Percentiles rank a stretch among this genome's conserved stretches.
Conservation (phyloP, 1,140 invertebrate genomes). For the Sitobion miscanthi region DNA sequence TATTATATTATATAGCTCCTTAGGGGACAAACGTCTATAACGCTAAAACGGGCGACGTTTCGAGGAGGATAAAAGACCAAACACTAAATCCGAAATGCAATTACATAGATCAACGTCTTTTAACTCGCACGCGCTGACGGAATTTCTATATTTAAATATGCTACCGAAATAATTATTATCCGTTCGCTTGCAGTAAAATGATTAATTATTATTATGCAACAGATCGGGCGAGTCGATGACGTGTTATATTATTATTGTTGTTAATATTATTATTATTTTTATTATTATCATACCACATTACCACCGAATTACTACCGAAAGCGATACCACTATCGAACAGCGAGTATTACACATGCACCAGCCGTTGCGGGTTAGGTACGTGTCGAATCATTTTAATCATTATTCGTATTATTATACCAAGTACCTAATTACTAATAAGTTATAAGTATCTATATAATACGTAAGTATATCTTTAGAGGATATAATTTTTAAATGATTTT, state of each 20-base stretch:
- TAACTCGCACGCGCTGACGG: not conserved
- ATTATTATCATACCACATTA: not conserved
- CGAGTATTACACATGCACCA: not conserved
- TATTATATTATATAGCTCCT: conserved; percentile 1
- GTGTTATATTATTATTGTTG: not conserved
- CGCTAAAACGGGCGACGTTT: not conserved
- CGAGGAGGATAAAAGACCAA: not conserved
- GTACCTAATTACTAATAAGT: too few relatives aligned
- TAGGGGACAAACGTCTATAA: conserved; percentile 34
- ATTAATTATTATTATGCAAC: not conserved
- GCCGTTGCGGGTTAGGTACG: not conserved
- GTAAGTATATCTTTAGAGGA: not conserved
- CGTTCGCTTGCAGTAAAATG: not conserved
- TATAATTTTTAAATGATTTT: not conserved
- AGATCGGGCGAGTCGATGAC: not conserved
- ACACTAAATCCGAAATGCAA: conserved; percentile 25
- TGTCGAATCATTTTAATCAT: not conserved
- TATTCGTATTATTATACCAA: not conserved
- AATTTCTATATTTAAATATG: conserved; percentile 27
- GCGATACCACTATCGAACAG: not conserved
- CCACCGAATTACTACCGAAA: not conserved
- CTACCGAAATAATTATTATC: not conserved
- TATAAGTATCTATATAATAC: not conserved
- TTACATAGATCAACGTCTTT: conserved; percentile 36
- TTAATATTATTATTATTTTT: not conserved